Evolutionary conservation across 2,888 invertebrate genomes (phyloP).

Genomic region (Oscheius sp.): DNA sequence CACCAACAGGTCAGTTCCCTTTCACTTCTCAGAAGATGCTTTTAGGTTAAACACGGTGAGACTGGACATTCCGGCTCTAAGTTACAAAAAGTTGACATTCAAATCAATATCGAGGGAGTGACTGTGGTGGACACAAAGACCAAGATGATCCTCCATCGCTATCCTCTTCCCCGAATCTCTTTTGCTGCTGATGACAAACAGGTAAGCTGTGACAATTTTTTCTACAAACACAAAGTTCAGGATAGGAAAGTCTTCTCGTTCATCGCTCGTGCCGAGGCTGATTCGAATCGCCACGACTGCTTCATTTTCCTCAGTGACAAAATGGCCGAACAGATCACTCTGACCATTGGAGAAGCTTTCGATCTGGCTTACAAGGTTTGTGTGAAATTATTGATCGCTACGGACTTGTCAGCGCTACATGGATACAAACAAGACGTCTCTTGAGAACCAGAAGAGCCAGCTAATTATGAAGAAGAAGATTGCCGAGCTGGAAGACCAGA

Average conservation of each 20-base stretch:
- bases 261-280: slow-evolving; percentile 83
- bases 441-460: slow-evolving; percentile 85
- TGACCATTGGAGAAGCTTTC: slow-evolving; percentile 97
- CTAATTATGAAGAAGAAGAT: slow-evolving; percentile 87
- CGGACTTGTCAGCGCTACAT: slow-evolving; percentile 75
- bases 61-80: slow-evolving; percentile 88
- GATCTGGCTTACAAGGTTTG: slow-evolving; percentile 88
- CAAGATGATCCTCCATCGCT: slow-evolving; percentile 86
- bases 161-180: slow-evolving; percentile 95
- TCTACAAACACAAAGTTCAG: slow-evolving; percentile 36
- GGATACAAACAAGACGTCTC: slow-evolving; percentile 89
- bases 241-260: slow-evolving; percentile 97
- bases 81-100: slow-evolving; percentile 84
- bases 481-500: slow-evolving; percentile 86
- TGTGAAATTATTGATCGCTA: neutral
- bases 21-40: neutral
- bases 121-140: slow-evolving; percentile 85
- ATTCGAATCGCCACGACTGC: slow-evolving; percentile 82
- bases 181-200: slow-evolving; percentile 97
- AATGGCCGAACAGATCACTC: slow-evolving; percentile 94
- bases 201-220: slow-evolving; percentile 37
- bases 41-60: slow-evolving; percentile 83
- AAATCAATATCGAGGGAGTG: slow-evolving; percentile 96
- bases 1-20: slow-evolving; percentile 53
- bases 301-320: slow-evolving; percentile 98